phyloP scores from a whole-genome alignment of 2,797 vertebrate species.

The Trachurus trachurus region DNA sequence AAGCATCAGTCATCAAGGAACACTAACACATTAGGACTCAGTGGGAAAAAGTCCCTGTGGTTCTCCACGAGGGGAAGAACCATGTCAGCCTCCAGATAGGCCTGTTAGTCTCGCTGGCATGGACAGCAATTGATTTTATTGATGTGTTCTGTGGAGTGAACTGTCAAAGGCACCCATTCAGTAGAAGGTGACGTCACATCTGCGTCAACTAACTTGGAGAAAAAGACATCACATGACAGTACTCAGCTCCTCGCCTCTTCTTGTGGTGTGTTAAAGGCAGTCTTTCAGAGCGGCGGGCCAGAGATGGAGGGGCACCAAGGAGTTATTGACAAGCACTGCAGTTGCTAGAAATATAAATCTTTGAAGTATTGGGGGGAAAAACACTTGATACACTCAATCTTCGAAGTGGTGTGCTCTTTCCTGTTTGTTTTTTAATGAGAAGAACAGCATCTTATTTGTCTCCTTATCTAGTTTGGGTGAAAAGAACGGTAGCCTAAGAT shows the following conservation, averaged over 20 bases:
- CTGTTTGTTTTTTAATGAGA: conserved; percentile 1
- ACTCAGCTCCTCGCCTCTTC: conserved; percentile 66
- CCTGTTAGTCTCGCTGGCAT: conserved; percentile 43
- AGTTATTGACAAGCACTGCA: conserved; percentile 30
- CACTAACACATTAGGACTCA: conserved; percentile 13
- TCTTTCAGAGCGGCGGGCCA: conserved; percentile 44
- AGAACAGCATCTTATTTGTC: not conserved
- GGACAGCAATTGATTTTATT: conserved; percentile 60
- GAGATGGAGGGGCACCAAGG: conserved; percentile 7
- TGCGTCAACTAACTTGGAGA: conserved; percentile 77
- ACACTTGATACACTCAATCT: conserved; percentile 3
- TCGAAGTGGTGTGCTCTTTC: not conserved
- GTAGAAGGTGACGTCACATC: conserved; percentile 68
- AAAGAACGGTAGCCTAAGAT: too few relatives aligned
- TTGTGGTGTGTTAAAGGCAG: conserved; percentile 66
- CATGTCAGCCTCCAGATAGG: conserved; percentile 25
- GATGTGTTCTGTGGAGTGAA: conserved; percentile 35
- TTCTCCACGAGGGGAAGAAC: conserved; percentile 15
- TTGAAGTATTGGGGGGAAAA: conserved; percentile 32
- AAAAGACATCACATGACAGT: conserved; percentile 80
- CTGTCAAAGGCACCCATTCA: conserved; percentile 80
- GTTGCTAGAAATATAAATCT: conserved; percentile 22
- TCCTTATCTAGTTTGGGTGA: not conserved
- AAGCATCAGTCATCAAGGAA: conserved; percentile 19
- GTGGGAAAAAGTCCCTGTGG: conserved; percentile 38